Evolutionary conservation across 2,888 invertebrate species (phyloP).

Genomic region (Cephus spinipes): DNA sequence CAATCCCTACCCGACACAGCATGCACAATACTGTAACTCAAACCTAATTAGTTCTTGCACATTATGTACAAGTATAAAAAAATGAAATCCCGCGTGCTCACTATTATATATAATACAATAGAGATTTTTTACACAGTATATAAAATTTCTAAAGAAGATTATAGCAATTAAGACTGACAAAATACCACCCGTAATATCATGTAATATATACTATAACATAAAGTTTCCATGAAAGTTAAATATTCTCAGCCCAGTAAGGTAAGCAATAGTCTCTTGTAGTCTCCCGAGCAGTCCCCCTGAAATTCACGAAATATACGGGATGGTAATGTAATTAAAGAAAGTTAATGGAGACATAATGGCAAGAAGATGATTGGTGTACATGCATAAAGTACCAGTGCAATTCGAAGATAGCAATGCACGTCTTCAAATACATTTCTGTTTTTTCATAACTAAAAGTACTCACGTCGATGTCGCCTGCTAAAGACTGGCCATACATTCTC

Average conservation of each 20-base stretch:
- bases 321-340: not conserved
- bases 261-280: constrained; percentile 87
- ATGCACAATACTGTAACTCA: too few relatives aligned
- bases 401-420: not conserved
- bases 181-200: too few relatives aligned
- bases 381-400: not conserved
- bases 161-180: too few relatives aligned
- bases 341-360: not conserved
- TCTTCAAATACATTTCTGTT: not conserved
- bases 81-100: too few relatives aligned
- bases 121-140: too few relatives aligned
- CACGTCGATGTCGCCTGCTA: constrained; percentile 87
- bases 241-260: constrained; percentile 71
- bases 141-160: too few relatives aligned
- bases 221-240: constrained; percentile 34
- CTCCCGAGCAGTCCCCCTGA: constrained; percentile 87
- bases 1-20: too few relatives aligned
- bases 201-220: constrained; percentile 17
- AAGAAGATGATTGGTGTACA: not conserved
- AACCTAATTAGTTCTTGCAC: too few relatives aligned
- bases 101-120: too few relatives aligned
- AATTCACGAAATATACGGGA: constrained; percentile 57
- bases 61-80: too few relatives aligned
- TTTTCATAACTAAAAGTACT: constrained; percentile 40
- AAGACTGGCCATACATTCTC: constrained; percentile 79